Evolutionary conservation across 2,797 vertebrate species (phyloP).

Genomic region (Manis pentadactyla): DNA sequence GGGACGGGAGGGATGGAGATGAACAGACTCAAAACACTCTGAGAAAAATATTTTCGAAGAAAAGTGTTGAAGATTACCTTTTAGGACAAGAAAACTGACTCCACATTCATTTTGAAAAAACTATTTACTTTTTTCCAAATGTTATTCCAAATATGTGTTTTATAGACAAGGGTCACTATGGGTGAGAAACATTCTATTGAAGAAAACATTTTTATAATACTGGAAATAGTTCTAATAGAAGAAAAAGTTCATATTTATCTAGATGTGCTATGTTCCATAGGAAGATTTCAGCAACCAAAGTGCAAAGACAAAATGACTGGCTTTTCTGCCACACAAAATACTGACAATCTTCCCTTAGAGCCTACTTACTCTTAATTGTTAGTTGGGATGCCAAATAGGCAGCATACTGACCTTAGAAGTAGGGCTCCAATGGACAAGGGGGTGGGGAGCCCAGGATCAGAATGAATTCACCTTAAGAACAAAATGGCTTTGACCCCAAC

Average conservation of each 20-base stretch:
- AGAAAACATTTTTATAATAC: constrained; percentile 66
- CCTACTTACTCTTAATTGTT: constrained; percentile 60
- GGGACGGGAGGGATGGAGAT: background rate
- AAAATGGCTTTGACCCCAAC: constrained; percentile 52
- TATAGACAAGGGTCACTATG: constrained; percentile 62
- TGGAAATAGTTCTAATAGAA: constrained; percentile 63
- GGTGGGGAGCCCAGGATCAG: background rate
- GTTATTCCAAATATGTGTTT: constrained; percentile 64
- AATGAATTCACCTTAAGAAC: constrained; percentile 54
- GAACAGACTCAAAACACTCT: background rate
- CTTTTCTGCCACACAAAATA: constrained; percentile 65
- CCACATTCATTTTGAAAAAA: constrained; percentile 60
- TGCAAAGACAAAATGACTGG: constrained; percentile 72
- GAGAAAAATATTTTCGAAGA: constrained; percentile 39
- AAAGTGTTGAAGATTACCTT: constrained; percentile 1
- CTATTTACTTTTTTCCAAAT: constrained; percentile 77
- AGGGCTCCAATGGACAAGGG: background rate
- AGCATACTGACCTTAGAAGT: constrained; percentile 44
- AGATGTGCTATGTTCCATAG: constrained; percentile 38
- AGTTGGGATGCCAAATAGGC: background rate
- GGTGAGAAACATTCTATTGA: constrained; percentile 49
- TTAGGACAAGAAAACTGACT: constrained; percentile 60
- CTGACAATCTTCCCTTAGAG: constrained; percentile 48
- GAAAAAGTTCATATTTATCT: constrained; percentile 48
- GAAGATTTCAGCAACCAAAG: constrained; percentile 71